Conservation (phyloP, 2,113 vertebrate species). For the Sciurus niger region DNA sequence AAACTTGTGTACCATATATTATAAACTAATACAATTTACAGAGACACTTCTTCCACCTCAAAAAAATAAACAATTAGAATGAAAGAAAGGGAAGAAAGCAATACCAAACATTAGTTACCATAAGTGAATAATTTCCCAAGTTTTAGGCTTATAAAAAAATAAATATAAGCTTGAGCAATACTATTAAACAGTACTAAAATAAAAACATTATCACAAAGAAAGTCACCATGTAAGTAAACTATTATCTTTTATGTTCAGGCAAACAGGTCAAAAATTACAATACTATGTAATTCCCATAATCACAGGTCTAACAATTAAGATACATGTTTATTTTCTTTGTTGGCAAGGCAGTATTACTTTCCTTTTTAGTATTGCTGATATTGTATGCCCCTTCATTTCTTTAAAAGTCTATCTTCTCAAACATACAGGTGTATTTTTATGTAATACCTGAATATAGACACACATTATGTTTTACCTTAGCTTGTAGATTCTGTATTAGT, state of each 20-base stretch:
- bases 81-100: background rate
- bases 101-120: background rate
- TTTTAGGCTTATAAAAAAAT: background rate
- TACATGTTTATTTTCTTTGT: background rate
- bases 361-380: constrained; percentile 10
- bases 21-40: constrained; percentile 25
- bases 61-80: background rate
- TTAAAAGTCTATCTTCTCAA: constrained; percentile 25
- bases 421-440: background rate
- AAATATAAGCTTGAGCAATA: background rate
- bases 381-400: background rate
- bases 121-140: background rate
- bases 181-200: background rate
- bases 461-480: constrained; percentile 85
- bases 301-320: background rate
- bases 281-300: too few relatives aligned
- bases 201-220: constrained; percentile 48
- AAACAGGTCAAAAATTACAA: background rate
- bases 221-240: background rate
- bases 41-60: background rate
- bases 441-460: constrained; percentile 16
- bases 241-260: background rate
- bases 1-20: background rate
- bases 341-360: background rate
- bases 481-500: constrained; percentile 82